Conservation (phyloP, 1,140 invertebrate genomes). For the Meloidogyne exigua region DNA sequence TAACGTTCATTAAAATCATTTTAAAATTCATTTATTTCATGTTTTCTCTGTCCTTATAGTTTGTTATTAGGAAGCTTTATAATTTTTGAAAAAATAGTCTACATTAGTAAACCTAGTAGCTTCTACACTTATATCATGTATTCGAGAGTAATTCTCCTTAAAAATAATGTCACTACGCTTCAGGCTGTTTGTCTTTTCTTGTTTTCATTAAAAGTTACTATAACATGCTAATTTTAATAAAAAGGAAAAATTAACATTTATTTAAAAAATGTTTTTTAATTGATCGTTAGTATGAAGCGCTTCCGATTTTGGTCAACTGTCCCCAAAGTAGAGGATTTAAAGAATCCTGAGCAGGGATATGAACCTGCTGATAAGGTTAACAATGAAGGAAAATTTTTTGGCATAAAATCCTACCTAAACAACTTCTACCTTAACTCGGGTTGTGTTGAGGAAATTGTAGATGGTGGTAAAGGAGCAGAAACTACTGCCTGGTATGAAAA, state of each 20-base stretch:
- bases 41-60: no score
- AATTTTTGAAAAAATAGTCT: no score
- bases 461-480: conserved; percentile 23
- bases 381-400: conserved; percentile 38
- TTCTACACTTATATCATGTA: no score
- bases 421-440: conserved; percentile 56
- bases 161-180: no score
- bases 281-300: background rate
- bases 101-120: no score
- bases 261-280: background rate
- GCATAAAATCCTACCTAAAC: conserved; percentile 57
- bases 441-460: conserved; percentile 53
- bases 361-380: background rate
- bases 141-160: no score
- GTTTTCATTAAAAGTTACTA: background rate
- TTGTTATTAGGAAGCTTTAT: no score
- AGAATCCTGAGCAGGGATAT: background rate
- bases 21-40: no score
- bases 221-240: no score
- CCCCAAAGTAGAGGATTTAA: background rate
- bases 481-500: no score
- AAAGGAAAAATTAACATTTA: background rate
- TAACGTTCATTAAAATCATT: no score
- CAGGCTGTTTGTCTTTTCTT: background rate
- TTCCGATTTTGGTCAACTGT: background rate